Evolutionary conservation across 2,113 vertebrate species (phyloP), one percentile per base, ranked within the genome.

Genomic region (Arothron firmamentum): DNA sequence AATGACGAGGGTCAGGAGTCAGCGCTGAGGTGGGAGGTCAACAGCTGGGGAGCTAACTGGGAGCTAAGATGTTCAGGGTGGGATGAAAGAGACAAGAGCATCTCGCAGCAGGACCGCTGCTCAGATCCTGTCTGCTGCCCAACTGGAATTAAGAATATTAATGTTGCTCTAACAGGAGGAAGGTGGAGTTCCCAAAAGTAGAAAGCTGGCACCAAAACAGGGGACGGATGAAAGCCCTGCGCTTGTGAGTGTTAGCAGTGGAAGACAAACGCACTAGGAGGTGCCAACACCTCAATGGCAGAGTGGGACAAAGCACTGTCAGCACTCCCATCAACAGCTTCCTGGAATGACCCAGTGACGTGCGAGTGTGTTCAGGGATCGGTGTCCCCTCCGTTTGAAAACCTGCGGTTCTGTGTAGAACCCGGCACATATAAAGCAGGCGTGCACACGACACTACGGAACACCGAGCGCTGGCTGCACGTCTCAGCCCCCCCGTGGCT

Each of bases 1-100:
- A 90, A 92, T 78, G 71, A 77, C 5, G 0, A 15, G 56, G 88
- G 89, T 82, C 88, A 87, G 56, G 75, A 82, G 82, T 87, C 74
- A 72, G 50, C 10, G 0, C 6, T 19, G 49, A 62, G 80, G 76
- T 59, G 19, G 62, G 87, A 88, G 88, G 88, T 89, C 85, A 83
- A 82, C 89, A 89, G 86, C 87, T 90, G 87, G 81, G 62, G 75
- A 78, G 79, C 69, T 14, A 14, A 72, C 58, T 1, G 54, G 3
- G 55, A 56, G 16, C 62, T 46, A 65, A 65, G 66, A 62, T 7
- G 42, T 59, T 50, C 61, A 18, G 65, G 2, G 45, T 56, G 60
- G 52, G 76, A 82, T 68, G 58, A 74, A 76, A 84, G 50, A 55
- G 42, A 59, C 59, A 50, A 11, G 10, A 41, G 61, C 47, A n/a